Base-by-base conservation (phyloP, 2,113 vertebrate species). In the Oryzias javanicus region DNA sequence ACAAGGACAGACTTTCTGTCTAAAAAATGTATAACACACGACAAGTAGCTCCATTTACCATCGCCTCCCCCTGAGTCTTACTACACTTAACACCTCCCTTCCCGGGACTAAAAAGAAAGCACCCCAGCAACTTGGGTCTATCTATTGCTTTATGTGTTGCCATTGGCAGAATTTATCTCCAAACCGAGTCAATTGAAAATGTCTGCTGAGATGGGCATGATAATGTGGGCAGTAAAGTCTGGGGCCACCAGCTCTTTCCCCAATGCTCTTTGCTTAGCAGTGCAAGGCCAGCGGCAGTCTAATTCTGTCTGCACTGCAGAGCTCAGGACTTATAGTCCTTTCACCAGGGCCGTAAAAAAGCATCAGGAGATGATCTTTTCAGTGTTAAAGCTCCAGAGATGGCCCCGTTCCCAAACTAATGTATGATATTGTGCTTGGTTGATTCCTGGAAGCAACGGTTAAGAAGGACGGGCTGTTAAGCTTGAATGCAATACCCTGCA, bases 181-280 rank as follows among this genome's bases (percentile, higher is more conserved):
- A 83, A 81, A 76, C 70, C 79, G 74, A 72, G 55, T 52, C 67
- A 48, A 44, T 25, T 63, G 55, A 59, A 78, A 86, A 79, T 86
- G 74, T 79, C 70, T 73, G 75, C 40, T 80, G 71, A 74, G 79
- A 84, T 49, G 87, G 85, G 77, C 76, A 83, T 29, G 62, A 74
- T 72, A 79, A 77, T 54, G 82, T 71, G 80, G 77, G 80, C 80
- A 64, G 80, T 79, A 64, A 80, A 76, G 71, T 77, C 58, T 70
- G 51, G 73, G 64, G 73, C 88, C 89, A 87, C 87, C 86, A 87
- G 85, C 76, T 87, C 70, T 70, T 66, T 63, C 73, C 64, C 49
- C 66, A 73, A 42, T 75, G 71, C 70, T 73, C 78, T 67, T 53
- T 51, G 42, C 77, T 68, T 47, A 12, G 46, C 7, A 72, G 71